Percentiles rank a stretch among this genome's conserved stretches.
phyloP scores from a whole-genome alignment of 2,113 vertebrate species.

The Meriones unguiculatus region DNA sequence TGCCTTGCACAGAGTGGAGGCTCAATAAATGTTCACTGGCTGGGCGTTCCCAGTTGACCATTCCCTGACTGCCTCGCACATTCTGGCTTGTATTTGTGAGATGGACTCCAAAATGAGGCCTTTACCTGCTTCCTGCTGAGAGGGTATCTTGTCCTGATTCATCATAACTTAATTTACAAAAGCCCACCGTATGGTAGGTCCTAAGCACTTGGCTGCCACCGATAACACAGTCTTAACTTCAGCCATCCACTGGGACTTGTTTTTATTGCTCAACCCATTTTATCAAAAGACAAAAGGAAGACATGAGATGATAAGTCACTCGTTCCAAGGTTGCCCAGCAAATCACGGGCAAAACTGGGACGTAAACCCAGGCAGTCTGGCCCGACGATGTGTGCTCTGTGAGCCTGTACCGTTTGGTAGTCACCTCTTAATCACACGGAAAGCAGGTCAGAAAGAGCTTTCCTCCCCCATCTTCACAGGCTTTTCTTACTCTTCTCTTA shows the following conservation, averaged over 20 bases:
- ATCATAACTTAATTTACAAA: background rate
- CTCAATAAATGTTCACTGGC: background rate
- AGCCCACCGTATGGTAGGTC: background rate
- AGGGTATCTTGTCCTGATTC: background rate
- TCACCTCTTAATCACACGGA: background rate
- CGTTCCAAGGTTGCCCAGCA: constrained; percentile 18
- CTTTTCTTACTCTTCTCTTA: background rate
- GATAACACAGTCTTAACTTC: background rate
- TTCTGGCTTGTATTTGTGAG: background rate
- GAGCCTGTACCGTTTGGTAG: background rate
- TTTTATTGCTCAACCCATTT: background rate
- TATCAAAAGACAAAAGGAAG: background rate
- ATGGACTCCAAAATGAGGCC: background rate
- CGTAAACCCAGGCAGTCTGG: background rate
- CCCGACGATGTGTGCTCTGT: background rate
- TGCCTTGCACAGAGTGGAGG: background rate
- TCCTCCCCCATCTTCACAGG: background rate
- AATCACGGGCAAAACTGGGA: background rate
- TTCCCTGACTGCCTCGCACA: background rate
- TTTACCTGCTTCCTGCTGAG: background rate
- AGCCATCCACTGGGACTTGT: background rate
- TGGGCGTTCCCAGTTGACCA: background rate
- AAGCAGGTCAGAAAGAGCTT: background rate
- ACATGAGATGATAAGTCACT: background rate
- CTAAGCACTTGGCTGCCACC: background rate